Conservation (phyloP, 2,113 vertebrate species). For the Macroglossus sobrinus region DNA sequence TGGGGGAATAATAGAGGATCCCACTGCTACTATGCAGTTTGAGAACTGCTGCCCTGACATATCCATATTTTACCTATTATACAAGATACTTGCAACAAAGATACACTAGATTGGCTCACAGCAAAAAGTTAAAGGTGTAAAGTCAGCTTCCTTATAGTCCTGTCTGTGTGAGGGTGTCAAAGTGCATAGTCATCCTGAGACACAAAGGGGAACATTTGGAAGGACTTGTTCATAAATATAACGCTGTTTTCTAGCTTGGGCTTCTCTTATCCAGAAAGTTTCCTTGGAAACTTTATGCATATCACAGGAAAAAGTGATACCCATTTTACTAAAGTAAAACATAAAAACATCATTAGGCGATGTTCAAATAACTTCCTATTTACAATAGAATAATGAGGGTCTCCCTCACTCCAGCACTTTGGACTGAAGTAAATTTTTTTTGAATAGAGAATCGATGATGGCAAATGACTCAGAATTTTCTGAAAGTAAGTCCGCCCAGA, state of each 20-base stretch:
- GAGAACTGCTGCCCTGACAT: neutral
- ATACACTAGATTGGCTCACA: neutral
- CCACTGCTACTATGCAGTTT: neutral
- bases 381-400: neutral
- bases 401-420: neutral
- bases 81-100: neutral
- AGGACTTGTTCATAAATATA: neutral
- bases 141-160: neutral
- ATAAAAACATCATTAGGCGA: neutral
- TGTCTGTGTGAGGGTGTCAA: neutral
- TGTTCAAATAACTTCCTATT: neutral
- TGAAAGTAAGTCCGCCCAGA: neutral
- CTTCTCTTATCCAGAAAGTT: neutral
- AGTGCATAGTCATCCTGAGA: neutral
- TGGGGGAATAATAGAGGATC: neutral
- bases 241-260: neutral
- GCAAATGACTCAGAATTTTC: neutral
- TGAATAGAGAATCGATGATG: neutral
- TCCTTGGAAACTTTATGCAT: neutral
- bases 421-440: neutral
- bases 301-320: neutral
- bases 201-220: neutral
- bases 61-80: neutral
- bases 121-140: neutral
- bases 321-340: neutral